These are phyloP conservation scores for Boulengeromyrus knoepffleri DNA, from an alignment of 2,113 vertebrate genomes.

Conservation along the genomic window DNA sequence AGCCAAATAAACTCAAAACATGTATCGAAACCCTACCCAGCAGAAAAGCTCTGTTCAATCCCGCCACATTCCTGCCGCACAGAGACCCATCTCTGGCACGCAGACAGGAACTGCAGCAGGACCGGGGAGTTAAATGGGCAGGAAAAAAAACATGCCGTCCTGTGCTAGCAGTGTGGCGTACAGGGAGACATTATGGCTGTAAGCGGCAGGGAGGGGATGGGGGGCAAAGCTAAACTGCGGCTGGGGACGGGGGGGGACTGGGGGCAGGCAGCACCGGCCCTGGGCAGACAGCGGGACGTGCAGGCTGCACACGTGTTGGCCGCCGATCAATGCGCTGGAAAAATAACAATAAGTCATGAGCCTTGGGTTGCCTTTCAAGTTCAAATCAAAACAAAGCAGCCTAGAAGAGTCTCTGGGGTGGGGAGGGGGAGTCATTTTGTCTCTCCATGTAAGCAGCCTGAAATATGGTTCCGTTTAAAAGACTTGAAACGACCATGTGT, in stretches of 20 bases:
- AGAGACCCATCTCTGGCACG: neutral
- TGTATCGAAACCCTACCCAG: neutral
- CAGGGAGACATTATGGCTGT: neutral
- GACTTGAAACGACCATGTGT: neutral
- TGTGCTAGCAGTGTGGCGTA: too few species aligned
- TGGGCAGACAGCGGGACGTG: neutral
- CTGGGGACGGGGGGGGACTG: neutral
- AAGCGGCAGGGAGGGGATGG: neutral
- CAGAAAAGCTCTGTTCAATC: neutral
- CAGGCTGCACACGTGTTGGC: neutral
- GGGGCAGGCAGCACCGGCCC: neutral
- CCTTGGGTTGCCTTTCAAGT: neutral
- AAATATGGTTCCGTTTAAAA: conserved; percentile 15
- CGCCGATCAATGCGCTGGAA: neutral
- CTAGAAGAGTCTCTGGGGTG: neutral
- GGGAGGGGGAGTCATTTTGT: neutral
- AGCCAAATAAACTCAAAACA: neutral
- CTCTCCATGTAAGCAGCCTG: neutral
- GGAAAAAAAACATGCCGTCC: neutral
- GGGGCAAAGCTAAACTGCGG: neutral
- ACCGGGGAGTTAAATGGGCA: neutral
- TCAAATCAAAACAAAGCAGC: conserved; percentile 11
- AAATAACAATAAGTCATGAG: conserved; percentile 9
- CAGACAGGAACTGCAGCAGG: neutral
- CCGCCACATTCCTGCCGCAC: neutral